Evolutionary conservation across 2,113 vertebrate genomes (phyloP).

Genomic region (Coptodon rendalli): DNA sequence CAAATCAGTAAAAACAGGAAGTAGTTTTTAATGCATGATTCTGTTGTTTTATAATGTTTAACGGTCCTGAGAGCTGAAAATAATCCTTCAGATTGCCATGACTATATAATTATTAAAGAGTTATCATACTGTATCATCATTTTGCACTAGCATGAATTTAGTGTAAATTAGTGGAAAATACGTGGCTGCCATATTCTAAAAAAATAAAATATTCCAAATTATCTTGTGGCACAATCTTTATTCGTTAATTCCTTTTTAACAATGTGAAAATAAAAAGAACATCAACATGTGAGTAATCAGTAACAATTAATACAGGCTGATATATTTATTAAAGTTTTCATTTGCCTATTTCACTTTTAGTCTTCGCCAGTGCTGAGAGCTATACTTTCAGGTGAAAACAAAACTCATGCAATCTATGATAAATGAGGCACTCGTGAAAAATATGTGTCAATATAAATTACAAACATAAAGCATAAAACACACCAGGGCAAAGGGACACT

Average conservation of each 20-base stretch:
- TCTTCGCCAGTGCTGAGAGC: background rate
- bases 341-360: background rate
- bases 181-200: background rate
- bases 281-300: conserved; percentile 19
- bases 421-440: background rate
- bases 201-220: conserved; percentile 29
- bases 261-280: conserved; percentile 15
- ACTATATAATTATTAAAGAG: background rate
- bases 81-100: background rate
- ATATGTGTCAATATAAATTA: background rate
- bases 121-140: background rate
- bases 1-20: background rate
- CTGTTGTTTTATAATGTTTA: background rate
- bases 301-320: conserved; percentile 4
- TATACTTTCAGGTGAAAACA: background rate
- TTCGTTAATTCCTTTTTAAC: conserved; percentile 40
- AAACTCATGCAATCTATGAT: background rate
- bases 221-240: conserved; percentile 41
- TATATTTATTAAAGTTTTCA: background rate
- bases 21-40: background rate
- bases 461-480: background rate
- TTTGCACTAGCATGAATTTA: background rate
- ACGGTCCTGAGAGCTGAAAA: background rate
- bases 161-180: background rate
- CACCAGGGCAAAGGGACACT: background rate